Conservation (phyloP, 1,140 invertebrate species). For the Araneus ventricosus region DNA sequence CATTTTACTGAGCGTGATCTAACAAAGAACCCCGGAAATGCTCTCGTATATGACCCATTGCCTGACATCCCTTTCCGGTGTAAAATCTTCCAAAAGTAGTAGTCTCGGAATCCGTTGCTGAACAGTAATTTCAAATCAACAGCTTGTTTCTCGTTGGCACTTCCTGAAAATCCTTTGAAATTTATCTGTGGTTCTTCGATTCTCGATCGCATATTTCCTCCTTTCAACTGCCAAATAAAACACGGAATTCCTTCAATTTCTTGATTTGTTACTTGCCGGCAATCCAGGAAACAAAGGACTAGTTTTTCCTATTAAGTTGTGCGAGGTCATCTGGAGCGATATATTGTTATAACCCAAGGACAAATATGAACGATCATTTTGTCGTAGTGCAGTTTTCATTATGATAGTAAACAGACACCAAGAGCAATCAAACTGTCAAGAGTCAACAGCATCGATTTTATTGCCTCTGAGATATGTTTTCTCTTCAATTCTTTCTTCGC, state of each 20-base stretch:
- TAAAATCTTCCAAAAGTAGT: no score
- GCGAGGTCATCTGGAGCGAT: slow-evolving; percentile 3
- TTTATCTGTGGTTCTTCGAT: not conserved
- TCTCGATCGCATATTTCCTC: not conserved
- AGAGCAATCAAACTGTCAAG: not conserved
- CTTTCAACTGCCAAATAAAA: not conserved
- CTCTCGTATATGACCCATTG: no score
- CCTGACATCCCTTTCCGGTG: no score
- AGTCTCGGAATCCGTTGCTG: no score
- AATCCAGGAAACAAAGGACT: not conserved
- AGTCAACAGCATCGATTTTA: slow-evolving; percentile 15
- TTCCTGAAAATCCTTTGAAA: not conserved
- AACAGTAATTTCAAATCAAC: no score
- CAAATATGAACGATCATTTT: slow-evolving; percentile 9
- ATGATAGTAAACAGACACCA: slow-evolving; percentile 12
- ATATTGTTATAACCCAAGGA: slow-evolving; percentile 28
- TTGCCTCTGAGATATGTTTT: not conserved
- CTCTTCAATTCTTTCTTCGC: not conserved
- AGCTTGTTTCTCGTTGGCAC: no score
- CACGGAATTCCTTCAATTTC: not conserved
- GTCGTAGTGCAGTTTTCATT: not conserved
- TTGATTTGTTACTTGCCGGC: not conserved
- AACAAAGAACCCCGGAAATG: no score
- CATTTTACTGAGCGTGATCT: no score
- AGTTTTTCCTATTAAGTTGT: not conserved